Percentiles rank a stretch among this genome's conserved stretches.
These are phyloP conservation scores for Cenopis cana DNA, from an alignment of 2,888 invertebrate species.

Conservation along the genomic window DNA sequence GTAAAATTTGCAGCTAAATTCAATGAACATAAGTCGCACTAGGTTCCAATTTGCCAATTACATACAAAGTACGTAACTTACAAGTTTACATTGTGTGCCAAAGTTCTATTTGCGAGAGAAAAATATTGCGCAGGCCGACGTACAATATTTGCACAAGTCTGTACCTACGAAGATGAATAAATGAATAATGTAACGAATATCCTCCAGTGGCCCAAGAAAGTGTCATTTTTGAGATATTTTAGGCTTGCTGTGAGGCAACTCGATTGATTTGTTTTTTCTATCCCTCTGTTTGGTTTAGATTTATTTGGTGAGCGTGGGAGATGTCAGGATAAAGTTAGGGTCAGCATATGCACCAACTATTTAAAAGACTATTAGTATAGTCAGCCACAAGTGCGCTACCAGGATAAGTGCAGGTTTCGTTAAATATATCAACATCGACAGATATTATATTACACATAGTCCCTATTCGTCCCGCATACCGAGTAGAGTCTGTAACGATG, in stretches of 20 bases:
- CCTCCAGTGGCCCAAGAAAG: not conserved
- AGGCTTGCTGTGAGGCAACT: not conserved
- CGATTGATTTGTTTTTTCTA: not conserved
- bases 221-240: not conserved
- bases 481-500: no score
- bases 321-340: not conserved
- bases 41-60: no score
- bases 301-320: not conserved
- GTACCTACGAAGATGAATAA: not conserved
- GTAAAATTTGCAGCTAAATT: not conserved
- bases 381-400: no score
- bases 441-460: no score
- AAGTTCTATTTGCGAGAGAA: not conserved
- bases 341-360: no score
- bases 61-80: not conserved
- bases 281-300: not conserved
- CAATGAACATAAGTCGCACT: no score
- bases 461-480: no score
- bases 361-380: no score
- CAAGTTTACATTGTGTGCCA: not conserved
- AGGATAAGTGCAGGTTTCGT: no score
- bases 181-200: not conserved
- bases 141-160: conserved; percentile 2
- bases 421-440: no score
- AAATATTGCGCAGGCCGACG: not conserved